Conservation (phyloP, 2,888 invertebrate species). For the Mycogona germanica region DNA sequence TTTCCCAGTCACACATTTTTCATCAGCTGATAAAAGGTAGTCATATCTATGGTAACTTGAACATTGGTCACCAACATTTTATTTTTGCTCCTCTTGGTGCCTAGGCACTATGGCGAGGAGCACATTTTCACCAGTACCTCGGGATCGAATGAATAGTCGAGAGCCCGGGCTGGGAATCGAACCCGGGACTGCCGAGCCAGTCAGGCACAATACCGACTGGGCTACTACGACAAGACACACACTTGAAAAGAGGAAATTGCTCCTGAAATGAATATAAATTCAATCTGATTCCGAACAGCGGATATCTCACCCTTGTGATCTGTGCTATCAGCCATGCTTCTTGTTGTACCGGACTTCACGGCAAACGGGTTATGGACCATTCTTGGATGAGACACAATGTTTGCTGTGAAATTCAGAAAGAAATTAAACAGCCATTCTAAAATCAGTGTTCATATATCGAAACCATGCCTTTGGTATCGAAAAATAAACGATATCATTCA, state of each 20-base stretch:
- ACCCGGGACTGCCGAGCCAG: too few relatives aligned
- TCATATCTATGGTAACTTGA: too few relatives aligned
- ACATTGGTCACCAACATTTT: background rate
- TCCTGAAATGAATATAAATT: too few relatives aligned
- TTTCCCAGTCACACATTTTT: too few relatives aligned
- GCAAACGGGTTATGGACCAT: constrained; percentile 23
- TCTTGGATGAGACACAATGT: constrained; percentile 7
- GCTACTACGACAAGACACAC: background rate
- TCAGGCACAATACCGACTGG: too few relatives aligned
- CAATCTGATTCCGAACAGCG: background rate
- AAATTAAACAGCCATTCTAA: background rate
- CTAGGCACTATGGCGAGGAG: too few relatives aligned
- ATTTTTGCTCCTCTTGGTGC: too few relatives aligned
- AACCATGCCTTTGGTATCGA: background rate
- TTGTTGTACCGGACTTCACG: constrained; percentile 21
- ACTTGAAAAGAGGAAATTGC: background rate
- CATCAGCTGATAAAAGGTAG: too few relatives aligned
- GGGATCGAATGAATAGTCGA: too few relatives aligned
- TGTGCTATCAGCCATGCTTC: constrained; percentile 24
- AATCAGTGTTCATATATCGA: background rate
- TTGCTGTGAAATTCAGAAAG: constrained; percentile 1
- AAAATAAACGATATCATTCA: too few relatives aligned
- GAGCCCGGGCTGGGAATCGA: too few relatives aligned
- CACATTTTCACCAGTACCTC: too few relatives aligned
- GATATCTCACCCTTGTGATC: constrained; percentile 22